A percentile compares a stretch with the other conserved stretches of the same genome.
phyloP scores from a whole-genome alignment of 2,888 invertebrate species.

The Thymelicus lineola region DNA sequence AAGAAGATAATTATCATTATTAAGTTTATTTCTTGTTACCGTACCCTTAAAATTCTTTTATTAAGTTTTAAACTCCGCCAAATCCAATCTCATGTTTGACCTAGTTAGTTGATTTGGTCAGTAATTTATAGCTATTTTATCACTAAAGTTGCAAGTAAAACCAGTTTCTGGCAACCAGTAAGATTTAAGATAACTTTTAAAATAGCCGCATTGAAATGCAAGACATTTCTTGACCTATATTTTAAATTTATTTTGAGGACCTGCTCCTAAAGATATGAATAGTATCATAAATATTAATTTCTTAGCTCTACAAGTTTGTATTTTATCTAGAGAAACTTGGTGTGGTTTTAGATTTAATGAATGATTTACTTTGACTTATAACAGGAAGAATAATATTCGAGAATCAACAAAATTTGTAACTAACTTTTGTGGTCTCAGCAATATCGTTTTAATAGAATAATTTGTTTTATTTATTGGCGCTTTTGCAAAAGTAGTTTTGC shows the following conservation, averaged over 20 bases:
- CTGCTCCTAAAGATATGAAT: slow-evolving; percentile 9
- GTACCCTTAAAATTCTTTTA: slow-evolving; percentile 26
- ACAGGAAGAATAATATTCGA: too few species aligned
- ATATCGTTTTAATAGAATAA: too few species aligned
- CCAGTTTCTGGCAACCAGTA: slow-evolving; percentile 34
- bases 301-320: not conserved
- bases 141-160: slow-evolving; percentile 29
- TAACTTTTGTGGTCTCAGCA: too few species aligned
- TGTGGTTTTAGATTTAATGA: not conserved
- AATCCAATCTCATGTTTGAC: slow-evolving; percentile 38
- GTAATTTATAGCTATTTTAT: slow-evolving; percentile 39
- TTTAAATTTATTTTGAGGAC: slow-evolving; percentile 21
- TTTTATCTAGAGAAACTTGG: not conserved
- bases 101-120: slow-evolving; percentile 30
- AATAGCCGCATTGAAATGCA: slow-evolving; percentile 22
- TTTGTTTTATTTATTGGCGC: too few species aligned
- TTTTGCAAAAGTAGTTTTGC: too few species aligned
- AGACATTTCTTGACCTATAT: slow-evolving; percentile 28
- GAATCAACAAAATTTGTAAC: too few species aligned
- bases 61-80: slow-evolving; percentile 35
- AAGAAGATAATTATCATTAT: not conserved
- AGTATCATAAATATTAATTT: slow-evolving; percentile 4
- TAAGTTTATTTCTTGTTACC: not conserved
- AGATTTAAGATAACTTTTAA: slow-evolving; percentile 36
- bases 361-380: not conserved